phyloP scores from a whole-genome alignment of 2,797 vertebrate species.

The Microtus obscurus region DNA sequence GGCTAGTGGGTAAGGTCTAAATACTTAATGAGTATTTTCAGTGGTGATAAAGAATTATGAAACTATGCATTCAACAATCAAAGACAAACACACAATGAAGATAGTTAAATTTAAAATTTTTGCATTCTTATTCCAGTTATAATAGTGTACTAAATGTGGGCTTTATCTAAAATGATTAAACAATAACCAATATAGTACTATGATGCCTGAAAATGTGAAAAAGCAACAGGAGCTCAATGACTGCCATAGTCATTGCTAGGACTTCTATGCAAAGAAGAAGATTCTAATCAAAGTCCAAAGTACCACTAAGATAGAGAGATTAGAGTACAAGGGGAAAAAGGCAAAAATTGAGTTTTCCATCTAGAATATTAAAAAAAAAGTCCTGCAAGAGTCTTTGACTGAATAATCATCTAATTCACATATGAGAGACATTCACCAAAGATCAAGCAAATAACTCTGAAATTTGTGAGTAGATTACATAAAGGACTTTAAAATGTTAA shows the following conservation, averaged over 20 bases:
- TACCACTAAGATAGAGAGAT: not conserved
- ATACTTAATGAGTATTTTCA: not conserved
- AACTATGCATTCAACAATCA: conserved; percentile 1
- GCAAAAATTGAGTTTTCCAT: not conserved
- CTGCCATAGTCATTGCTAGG: not conserved
- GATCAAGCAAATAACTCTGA: not conserved
- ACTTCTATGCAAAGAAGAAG: not conserved
- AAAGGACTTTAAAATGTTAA: not conserved
- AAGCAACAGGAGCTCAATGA: not conserved
- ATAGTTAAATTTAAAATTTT: conserved; percentile 17
- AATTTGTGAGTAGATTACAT: not conserved
- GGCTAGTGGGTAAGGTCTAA: not conserved
- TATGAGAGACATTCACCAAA: not conserved
- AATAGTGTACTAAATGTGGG: not conserved
- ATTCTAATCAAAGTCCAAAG: not conserved
- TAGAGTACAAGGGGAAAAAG: not conserved
- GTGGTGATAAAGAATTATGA: not conserved
- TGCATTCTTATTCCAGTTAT: conserved; percentile 24
- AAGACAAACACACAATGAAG: not conserved
- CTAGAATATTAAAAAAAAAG: not conserved
- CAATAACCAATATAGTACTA: not conserved
- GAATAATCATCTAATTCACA: not conserved
- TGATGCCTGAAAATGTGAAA: not conserved
- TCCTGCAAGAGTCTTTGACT: not conserved
- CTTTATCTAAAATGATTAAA: not conserved